These are phyloP conservation scores for Perizoma flavofasciatum DNA, from an alignment of 2,888 invertebrate species.

Conservation along the genomic window DNA sequence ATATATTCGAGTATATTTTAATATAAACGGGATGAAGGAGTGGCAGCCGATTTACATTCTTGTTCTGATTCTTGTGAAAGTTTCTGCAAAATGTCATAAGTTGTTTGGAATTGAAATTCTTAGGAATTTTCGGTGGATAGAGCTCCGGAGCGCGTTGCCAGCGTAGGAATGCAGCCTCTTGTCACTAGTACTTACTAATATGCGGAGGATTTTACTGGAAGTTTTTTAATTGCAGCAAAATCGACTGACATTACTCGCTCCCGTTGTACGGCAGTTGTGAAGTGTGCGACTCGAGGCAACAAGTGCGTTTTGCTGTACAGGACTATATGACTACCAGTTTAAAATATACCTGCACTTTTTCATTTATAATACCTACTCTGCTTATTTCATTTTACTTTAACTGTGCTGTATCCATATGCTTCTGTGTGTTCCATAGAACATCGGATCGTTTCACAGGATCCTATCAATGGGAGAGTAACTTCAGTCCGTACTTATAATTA, in stretches of 20 bases:
- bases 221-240: constrained; percentile 7
- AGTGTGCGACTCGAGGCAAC: constrained; percentile 47
- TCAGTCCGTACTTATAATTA: neutral
- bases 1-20: constrained; percentile 32
- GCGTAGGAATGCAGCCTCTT: constrained; percentile 13
- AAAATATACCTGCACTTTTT: constrained; percentile 2
- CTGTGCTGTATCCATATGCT: neutral
- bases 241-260: constrained; percentile 19
- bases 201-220: neutral
- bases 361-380: constrained; percentile 2
- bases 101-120: constrained; percentile 35
- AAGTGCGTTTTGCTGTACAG: constrained; percentile 37
- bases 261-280: constrained; percentile 12
- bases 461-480: no score
- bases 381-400: constrained; percentile 1
- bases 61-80: constrained; percentile 27
- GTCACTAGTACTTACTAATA: neutral
- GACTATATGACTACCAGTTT: constrained; percentile 25
- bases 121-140: constrained; percentile 15
- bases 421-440: neutral
- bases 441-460: no score
- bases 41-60: constrained; percentile 37
- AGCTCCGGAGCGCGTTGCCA: neutral
- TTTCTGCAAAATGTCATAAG: constrained; percentile 32
- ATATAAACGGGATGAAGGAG: constrained; percentile 25